Evolutionary conservation across 2,113 vertebrate species (phyloP).

Genomic region (Micromys minutus): DNA sequence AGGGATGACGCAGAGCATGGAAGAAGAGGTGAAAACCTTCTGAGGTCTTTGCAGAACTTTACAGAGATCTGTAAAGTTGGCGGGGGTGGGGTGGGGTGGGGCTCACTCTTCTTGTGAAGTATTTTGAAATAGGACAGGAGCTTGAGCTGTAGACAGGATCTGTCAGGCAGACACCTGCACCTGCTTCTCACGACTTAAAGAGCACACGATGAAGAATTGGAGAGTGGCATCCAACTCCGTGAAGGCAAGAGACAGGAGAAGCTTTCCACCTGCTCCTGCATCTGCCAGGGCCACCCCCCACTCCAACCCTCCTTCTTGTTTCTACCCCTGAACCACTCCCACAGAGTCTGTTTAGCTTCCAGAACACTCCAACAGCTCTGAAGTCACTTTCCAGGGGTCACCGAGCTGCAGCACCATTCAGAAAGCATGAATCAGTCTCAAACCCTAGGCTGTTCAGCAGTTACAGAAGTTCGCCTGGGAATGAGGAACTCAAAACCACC

Average conservation of each 20-base stretch:
- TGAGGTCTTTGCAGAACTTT: background rate
- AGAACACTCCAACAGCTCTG: background rate
- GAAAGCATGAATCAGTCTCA: background rate
- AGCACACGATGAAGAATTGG: background rate
- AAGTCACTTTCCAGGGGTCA: background rate
- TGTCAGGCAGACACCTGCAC: background rate
- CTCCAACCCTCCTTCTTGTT: background rate
- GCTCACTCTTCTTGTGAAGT: background rate
- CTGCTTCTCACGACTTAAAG: background rate
- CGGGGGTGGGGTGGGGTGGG: rapidly evolving
- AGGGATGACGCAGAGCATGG: background rate
- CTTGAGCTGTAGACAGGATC: background rate
- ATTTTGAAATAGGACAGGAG: background rate
- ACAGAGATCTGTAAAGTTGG: background rate
- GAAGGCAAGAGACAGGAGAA: background rate
- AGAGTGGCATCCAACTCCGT: background rate
- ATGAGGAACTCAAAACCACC: background rate
- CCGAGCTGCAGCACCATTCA: background rate
- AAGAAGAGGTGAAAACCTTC: background rate
- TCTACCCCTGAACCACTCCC: background rate
- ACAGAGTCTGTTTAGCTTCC: background rate
- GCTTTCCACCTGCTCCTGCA: background rate
- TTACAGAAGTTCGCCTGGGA: background rate
- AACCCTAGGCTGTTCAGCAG: background rate
- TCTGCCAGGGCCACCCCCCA: background rate